Percentiles rank a stretch among this genome's conserved stretches.
phyloP scores from a whole-genome alignment of 2,888 invertebrate species.

The Plebejus melissa region DNA sequence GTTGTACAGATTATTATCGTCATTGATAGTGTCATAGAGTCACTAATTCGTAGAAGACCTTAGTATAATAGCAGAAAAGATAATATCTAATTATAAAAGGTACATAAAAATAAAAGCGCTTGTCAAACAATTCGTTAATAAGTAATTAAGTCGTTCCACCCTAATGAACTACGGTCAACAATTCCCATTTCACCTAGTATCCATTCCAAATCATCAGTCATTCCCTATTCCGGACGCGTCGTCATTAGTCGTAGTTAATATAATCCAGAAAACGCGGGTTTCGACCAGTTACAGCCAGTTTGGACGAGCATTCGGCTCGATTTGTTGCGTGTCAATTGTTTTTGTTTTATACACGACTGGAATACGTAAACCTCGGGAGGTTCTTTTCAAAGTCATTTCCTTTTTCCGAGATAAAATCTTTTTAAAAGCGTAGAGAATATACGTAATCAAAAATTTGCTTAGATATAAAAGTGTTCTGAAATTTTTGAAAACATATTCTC shows the following conservation, averaged over 20 bases:
- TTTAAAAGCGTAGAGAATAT: neutral
- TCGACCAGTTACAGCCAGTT: conserved; percentile 46
- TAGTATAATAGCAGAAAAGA: neutral
- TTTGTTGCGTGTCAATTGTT: conserved; percentile 72
- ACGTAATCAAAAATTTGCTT: neutral
- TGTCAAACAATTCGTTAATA: neutral
- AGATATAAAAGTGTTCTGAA: neutral
- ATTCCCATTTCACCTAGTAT: conserved; percentile 27
- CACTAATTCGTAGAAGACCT: neutral
- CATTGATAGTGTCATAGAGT: neutral
- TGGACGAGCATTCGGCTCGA: conserved; percentile 46
- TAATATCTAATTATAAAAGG: neutral
- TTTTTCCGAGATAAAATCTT: conserved; percentile 10
- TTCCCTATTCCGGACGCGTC: conserved; percentile 61
- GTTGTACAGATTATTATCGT: neutral
- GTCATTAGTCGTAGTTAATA: conserved; percentile 55
- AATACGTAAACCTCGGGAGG: conserved; percentile 47
- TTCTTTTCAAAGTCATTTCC: conserved; percentile 22
- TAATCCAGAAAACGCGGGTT: conserved; percentile 50
- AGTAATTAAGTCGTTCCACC: neutral
- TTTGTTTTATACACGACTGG: conserved; percentile 50
- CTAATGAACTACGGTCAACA: conserved; percentile 8
- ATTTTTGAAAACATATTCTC: neutral
- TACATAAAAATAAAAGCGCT: neutral
- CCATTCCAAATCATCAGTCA: conserved; percentile 37